Conservation (phyloP, 37 sponge, comb jelly and placozoan genomes). For the Geodia barretti region DNA sequence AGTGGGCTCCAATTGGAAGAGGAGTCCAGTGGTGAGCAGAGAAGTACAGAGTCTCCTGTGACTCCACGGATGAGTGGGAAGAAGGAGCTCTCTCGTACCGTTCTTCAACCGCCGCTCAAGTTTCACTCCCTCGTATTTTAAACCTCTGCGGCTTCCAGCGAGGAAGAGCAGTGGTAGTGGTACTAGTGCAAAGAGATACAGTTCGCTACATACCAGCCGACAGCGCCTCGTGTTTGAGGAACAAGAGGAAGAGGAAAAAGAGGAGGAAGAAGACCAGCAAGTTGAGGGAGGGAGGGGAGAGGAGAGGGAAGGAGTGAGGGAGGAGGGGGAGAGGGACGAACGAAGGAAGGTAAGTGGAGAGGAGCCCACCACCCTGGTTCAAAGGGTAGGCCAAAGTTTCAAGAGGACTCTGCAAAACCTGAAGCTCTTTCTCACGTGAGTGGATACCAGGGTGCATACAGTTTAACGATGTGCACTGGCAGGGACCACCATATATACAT, state of each 20-base stretch:
- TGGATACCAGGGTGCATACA: neutral
- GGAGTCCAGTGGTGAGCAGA: too few relatives aligned
- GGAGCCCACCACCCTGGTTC: neutral
- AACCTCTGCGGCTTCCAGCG: neutral
- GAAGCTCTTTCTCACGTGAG: slow-evolving; percentile 45
- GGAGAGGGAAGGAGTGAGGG: neutral
- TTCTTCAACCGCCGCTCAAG: slow-evolving; percentile 8
- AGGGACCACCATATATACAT: too few relatives aligned
- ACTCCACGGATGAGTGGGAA: too few relatives aligned
- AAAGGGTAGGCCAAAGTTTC: neutral
- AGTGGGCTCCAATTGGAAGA: too few relatives aligned
- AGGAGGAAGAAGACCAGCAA: neutral
- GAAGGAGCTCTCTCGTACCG: slow-evolving; percentile 1
- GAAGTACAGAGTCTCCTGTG: too few relatives aligned
- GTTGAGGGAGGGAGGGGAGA: neutral
- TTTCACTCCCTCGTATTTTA: slow-evolving; percentile 2
- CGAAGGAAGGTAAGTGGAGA: neutral
- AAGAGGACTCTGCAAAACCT: slow-evolving; percentile 25
- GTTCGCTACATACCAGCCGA: neutral
- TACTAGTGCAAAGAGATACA: too few relatives aligned
- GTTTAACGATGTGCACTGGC: neutral
- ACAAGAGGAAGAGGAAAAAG: neutral
- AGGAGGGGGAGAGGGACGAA: neutral
- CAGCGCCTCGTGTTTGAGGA: neutral
- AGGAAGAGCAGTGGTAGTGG: too few relatives aligned